A percentile compares a stretch with the other conserved stretches of the same genome.
Evolutionary conservation across 2,797 vertebrate genomes (phyloP).

Genomic region (Lycodopsis pacificus): DNA sequence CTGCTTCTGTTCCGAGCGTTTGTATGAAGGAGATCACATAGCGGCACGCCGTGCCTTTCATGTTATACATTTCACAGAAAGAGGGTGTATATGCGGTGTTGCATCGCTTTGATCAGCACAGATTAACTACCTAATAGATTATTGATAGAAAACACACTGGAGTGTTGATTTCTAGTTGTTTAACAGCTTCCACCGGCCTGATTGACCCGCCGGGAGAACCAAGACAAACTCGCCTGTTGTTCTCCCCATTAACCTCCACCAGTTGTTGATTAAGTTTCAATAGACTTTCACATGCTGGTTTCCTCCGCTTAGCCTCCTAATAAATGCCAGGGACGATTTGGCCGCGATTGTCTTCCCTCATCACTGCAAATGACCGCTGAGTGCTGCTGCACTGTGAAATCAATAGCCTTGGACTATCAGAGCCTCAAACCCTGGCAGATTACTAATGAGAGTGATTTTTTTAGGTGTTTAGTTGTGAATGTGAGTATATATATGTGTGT

Average conservation of each 20-base stretch:
- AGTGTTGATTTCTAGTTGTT: slow-evolving; percentile 44
- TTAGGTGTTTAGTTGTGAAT: slow-evolving; percentile 59
- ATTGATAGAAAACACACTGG: slow-evolving; percentile 32
- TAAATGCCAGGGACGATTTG: slow-evolving; percentile 80
- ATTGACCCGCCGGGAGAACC: slow-evolving; percentile 48
- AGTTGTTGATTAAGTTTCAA: slow-evolving; percentile 81
- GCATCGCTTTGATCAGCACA: not conserved
- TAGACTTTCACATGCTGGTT: slow-evolving; percentile 71
- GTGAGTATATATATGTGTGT: not conserved
- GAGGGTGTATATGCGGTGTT: not conserved
- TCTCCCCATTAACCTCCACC: slow-evolving; percentile 63
- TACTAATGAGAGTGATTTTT: slow-evolving; percentile 74
- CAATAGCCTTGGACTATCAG: slow-evolving; percentile 75
- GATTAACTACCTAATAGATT: not conserved
- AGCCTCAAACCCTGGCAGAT: slow-evolving; percentile 59
- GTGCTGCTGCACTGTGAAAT: slow-evolving; percentile 71
- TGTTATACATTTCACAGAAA: slow-evolving; percentile 9
- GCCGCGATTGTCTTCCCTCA: slow-evolving; percentile 76
- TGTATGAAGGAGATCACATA: slow-evolving; percentile 24
- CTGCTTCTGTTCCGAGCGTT: slow-evolving; percentile 31
- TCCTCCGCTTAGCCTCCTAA: slow-evolving; percentile 71
- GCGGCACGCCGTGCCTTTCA: slow-evolving; percentile 16
- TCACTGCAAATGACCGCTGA: slow-evolving; percentile 79
- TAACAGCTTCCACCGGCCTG: slow-evolving; percentile 23
- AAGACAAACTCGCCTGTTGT: slow-evolving; percentile 56